These are phyloP conservation scores for Heterochromis multidens DNA, from an alignment of 2,113 vertebrate genomes.

Conservation along the genomic window DNA sequence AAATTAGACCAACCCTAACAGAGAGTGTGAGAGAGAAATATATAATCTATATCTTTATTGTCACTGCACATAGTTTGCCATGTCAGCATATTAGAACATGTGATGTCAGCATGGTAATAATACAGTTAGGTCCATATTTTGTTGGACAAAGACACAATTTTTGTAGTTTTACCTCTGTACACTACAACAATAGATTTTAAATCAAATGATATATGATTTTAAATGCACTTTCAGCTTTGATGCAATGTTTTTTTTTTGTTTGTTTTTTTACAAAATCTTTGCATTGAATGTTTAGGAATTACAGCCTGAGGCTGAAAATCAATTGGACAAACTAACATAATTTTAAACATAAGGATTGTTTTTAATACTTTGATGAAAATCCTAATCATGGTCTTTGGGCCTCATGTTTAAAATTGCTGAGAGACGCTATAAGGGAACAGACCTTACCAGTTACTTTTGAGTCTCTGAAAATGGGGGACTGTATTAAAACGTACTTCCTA, in stretches of 20 bases:
- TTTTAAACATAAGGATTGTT: background rate
- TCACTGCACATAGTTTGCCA: fast-evolving
- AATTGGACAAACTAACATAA: background rate
- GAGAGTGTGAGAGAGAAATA: background rate
- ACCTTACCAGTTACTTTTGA: background rate
- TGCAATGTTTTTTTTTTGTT: too few species aligned
- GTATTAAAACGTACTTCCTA: fast-evolving
- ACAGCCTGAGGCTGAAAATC: background rate
- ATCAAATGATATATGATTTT: background rate
- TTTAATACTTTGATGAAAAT: fast-evolving
- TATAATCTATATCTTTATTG: fast-evolving
- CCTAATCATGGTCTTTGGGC: too few species aligned
- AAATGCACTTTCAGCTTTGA: background rate
- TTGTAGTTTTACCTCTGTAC: background rate
- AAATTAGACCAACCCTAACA: conserved; percentile 8
- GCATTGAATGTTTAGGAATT: background rate
- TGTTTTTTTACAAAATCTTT: too few species aligned
- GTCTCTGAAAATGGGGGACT: background rate
- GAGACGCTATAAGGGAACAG: background rate
- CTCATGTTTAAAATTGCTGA: too few species aligned
- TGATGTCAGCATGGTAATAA: background rate
- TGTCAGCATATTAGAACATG: background rate
- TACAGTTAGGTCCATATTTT: background rate
- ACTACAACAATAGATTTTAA: background rate
- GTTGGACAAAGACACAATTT: fast-evolving